phyloP scores from a whole-genome alignment of 37 sponge, comb jelly and placozoan genomes.

The Mnemiopsis leidyi region DNA sequence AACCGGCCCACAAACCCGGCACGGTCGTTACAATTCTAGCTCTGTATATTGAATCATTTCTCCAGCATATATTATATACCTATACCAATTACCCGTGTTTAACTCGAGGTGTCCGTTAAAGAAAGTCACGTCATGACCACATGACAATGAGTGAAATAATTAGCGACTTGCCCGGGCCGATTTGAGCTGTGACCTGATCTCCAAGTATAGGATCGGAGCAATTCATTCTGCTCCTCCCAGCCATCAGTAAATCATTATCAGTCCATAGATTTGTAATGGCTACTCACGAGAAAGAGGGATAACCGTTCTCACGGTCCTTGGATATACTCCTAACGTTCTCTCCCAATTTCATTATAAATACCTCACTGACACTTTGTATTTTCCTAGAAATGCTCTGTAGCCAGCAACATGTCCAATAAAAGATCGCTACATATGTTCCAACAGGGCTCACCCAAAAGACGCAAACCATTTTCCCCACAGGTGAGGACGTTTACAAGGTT shows the following conservation, averaged over 20 bases:
- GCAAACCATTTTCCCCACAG: not conserved
- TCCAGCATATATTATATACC: no score
- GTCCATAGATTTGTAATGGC: not conserved
- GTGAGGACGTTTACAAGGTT: not conserved
- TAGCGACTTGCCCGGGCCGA: not conserved
- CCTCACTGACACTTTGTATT: no score
- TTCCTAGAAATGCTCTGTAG: no score
- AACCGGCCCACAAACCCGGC: no score
- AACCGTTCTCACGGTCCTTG: not conserved
- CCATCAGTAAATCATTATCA: not conserved
- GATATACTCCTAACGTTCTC: not conserved
- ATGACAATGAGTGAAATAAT: no score
- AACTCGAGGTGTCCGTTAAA: no score
- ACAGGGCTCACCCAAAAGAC: conserved; percentile 41
- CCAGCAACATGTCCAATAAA: not conserved
- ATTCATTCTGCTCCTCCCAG: not conserved
- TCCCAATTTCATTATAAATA: not conserved
- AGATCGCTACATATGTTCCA: conserved; percentile 29
- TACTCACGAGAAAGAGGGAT: not conserved
- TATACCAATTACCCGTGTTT: no score
- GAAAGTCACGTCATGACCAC: no score
- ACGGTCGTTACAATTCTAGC: no score
- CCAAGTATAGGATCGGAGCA: not conserved
- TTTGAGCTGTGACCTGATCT: not conserved
- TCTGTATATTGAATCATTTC: not conserved